A percentile compares a stretch with the other conserved stretches of the same genome.
Evolutionary conservation across 2,797 vertebrate genomes (phyloP).

Genomic region (Phoebastria nigripes): DNA sequence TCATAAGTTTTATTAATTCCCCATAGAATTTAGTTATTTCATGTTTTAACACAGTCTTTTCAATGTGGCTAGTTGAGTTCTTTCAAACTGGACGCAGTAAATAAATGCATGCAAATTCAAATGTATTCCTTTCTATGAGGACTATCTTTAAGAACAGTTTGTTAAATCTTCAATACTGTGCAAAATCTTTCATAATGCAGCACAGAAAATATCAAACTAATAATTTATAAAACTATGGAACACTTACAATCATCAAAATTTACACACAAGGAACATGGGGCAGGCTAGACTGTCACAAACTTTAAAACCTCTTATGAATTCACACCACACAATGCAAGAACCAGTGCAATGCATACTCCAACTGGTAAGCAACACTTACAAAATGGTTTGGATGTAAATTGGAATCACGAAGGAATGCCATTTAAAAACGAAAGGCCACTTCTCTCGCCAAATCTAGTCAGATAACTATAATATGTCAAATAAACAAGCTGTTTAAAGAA

Average conservation of each 20-base stretch:
- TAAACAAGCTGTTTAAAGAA: not conserved
- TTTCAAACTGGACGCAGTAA: not conserved
- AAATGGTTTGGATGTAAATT: constrained; percentile 49
- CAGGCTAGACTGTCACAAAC: not conserved
- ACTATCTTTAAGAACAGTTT: not conserved
- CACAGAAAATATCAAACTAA: not conserved
- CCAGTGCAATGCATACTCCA: not conserved
- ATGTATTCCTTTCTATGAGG: not conserved
- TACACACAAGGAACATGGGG: not conserved
- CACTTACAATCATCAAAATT: not conserved
- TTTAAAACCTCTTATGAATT: not conserved
- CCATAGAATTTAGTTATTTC: not conserved
- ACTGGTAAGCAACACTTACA: constrained; percentile 43
- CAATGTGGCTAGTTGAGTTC: not conserved
- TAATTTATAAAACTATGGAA: not conserved
- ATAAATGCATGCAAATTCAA: constrained; percentile 1
- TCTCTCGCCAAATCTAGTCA: not conserved
- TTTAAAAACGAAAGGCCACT: not conserved
- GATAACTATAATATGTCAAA: not conserved
- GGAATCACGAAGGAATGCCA: not conserved
- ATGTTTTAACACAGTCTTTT: not conserved
- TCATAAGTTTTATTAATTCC: not conserved
- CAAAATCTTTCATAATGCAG: not conserved
- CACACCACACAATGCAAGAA: constrained; percentile 42
- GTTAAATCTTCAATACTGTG: not conserved